Evolutionary conservation across 1,140 invertebrate species (phyloP).

Genomic region (Drosophila guanche): DNA sequence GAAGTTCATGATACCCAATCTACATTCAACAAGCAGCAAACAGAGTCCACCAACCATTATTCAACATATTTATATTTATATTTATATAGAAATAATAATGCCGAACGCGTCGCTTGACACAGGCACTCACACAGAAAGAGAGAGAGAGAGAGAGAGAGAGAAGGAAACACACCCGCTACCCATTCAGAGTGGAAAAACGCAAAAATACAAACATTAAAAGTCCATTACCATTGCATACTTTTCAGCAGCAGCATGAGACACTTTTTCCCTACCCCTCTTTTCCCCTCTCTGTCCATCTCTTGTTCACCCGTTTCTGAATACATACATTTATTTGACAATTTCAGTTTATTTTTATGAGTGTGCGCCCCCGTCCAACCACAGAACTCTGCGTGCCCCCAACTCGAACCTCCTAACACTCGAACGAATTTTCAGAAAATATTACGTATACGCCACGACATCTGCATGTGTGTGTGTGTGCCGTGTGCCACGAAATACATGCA

Average conservation of each 20-base stretch:
- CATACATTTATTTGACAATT: constrained; percentile 68
- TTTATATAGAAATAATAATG: constrained; percentile 34
- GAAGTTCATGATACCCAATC: background rate
- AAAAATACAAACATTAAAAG: constrained; percentile 70
- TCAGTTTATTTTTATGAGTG: constrained; percentile 42
- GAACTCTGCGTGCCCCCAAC: too few species aligned
- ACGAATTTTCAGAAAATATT: constrained; percentile 48
- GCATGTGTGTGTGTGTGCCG: constrained; percentile 19
- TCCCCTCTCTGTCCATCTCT: background rate
- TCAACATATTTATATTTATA: constrained; percentile 3
- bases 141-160: too few species aligned
- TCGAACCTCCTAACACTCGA: constrained; percentile 6
- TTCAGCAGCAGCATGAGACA: constrained; percentile 39
- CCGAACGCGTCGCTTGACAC: constrained; percentile 23
- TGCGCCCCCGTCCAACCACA: background rate
- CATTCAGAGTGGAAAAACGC: constrained; percentile 11
- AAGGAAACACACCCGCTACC: background rate
- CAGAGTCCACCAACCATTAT: constrained; percentile 22
- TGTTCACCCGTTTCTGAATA: constrained; percentile 39
- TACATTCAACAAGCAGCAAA: background rate
- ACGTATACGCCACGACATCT: constrained; percentile 51
- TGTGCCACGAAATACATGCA: constrained; percentile 19
- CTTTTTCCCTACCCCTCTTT: constrained; percentile 6
- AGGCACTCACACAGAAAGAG: background rate
- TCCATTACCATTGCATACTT: constrained; percentile 69